phyloP scores from a whole-genome alignment of 1,140 invertebrate genomes.

The Diorhabda carinulata region DNA sequence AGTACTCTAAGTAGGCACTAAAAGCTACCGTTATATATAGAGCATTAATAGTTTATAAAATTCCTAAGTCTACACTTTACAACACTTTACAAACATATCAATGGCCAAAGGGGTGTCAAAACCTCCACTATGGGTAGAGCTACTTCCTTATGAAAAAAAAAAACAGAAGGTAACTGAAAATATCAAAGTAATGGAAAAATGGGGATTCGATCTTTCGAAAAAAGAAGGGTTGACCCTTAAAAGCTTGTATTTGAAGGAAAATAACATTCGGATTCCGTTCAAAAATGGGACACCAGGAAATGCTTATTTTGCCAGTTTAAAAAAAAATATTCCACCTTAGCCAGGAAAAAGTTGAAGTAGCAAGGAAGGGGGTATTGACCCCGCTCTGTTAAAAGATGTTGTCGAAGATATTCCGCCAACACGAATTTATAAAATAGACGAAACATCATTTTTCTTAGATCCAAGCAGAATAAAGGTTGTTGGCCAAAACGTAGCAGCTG shows the following conservation, averaged over 20 bases:
- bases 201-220: slow-evolving; percentile 40
- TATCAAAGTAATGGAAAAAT: slow-evolving; percentile 40
- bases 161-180: slow-evolving; percentile 28
- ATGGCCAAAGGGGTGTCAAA: slow-evolving; percentile 25
- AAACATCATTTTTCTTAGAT: too few species aligned
- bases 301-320: slow-evolving; percentile 41
- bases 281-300: slow-evolving; percentile 43
- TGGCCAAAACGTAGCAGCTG: too few species aligned
- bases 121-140: slow-evolving; percentile 31
- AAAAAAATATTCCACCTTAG: slow-evolving; percentile 16
- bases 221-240: slow-evolving; percentile 38
- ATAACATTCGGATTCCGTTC: slow-evolving; percentile 40
- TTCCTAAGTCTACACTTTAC: slow-evolving; percentile 31
- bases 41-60: slow-evolving; percentile 22
- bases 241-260: slow-evolving; percentile 35
- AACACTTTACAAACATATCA: slow-evolving; percentile 30
- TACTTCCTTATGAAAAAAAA: slow-evolving; percentile 33
- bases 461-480: too few species aligned
- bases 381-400: background rate
- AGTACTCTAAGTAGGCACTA: slow-evolving; percentile 10
- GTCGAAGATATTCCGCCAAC: too few species aligned
- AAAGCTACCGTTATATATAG: slow-evolving; percentile 15
- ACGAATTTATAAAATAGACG: too few species aligned
- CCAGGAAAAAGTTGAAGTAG: slow-evolving; percentile 27
- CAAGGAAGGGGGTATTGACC: slow-evolving; percentile 28